Evolutionary conservation across 2,113 vertebrate species (phyloP), one percentile per base, ranked within the genome.

Genomic region (Pardalotus punctatus): DNA sequence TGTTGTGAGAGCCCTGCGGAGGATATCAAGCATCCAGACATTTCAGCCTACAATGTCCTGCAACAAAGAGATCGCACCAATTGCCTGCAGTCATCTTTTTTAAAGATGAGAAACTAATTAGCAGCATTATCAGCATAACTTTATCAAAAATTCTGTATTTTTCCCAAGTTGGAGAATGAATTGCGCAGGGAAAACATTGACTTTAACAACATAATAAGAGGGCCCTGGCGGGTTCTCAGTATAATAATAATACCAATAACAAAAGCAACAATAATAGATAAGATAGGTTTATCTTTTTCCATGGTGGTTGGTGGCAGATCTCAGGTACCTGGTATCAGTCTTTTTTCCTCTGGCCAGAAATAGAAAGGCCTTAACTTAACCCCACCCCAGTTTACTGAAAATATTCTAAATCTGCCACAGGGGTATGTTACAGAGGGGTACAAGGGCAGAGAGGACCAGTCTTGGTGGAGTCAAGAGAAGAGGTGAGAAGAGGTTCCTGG

Each of bases 81-180:
- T 86, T 80, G 90, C 94, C 93, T 76, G 47, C 66, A 90, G 93
- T 62, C 58, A 28, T 58, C 27, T 77, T 94, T 93, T 90, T 89
- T 85, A 70, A 89, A 96, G 78, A 96, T 70, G 90, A 96, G 58
- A 77, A 94, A 93, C 74, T 95, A 96, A 95, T 97, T 96, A 96
- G 82, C 74, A 80, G 54, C 71, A 66, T 91, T 95, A 95, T 94
- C 90, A 85, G 83, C 86, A 94, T 53, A 94, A 74, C 65, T 95
- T 93, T 95, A 84, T 94, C 93, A 91, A 90, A 93, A 91, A 54
- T 23, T 47, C 58, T 70, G 42, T 80, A 20, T 62, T 89, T 94
- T 76, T 66, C 43, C 84, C 65, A 54, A 62, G 64, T 14, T 85
- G 82, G 62, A 92, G 74, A 74, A 86, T 43, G 51, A 58, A 33